Evolutionary conservation across 2,797 vertebrate genomes (phyloP), one percentile per base, ranked within the genome.

Genomic region (Phaenicophaeus curvirostris): DNA sequence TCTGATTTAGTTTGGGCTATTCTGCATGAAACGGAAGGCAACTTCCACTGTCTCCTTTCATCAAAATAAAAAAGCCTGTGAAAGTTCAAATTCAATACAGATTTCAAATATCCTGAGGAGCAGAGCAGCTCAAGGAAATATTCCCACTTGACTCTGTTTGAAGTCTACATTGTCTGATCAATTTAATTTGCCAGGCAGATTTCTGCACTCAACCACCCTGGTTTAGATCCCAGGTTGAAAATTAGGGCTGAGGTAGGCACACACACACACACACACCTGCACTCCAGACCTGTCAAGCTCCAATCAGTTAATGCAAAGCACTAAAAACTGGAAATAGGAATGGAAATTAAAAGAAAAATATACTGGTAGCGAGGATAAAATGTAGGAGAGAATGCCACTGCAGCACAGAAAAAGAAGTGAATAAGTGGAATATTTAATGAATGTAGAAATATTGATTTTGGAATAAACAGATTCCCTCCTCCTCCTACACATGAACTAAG

Each of bases 401-500:
- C 39, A 66, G 73, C 76, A 87, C 39, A 92, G 95, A 46, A 87
- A 91, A 85, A 84, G 54, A 84, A 82, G 48, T 65, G 66, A 94
- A 69, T 65, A 93, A 93, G 67, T 85, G 89, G 92, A 95, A 94
- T 82, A 50, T 94, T 94, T 96, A 94, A 94, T 95, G 91, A 96
- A 88, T 20, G 53, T 74, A 94, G 95, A 94, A 96, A 96, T 93
- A 96, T 95, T 96, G 95, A 96, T 96, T 95, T 96, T 96, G 95
- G 96, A 97, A 96, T 94, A 96, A 97, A 94, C 55, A 94, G 93
- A 93, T 93, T 90, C 79, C 55, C 87, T 95, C 57, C 90, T 96
- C 90, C 89, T 96, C 86, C 95, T 85, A 1, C 91, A 82, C 83
- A 91, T 88, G 91, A 96, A 96, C 82, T 90, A 93, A 87, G 89